Conservation (phyloP, 2,113 vertebrate species). For the Trematomus loennbergii region DNA sequence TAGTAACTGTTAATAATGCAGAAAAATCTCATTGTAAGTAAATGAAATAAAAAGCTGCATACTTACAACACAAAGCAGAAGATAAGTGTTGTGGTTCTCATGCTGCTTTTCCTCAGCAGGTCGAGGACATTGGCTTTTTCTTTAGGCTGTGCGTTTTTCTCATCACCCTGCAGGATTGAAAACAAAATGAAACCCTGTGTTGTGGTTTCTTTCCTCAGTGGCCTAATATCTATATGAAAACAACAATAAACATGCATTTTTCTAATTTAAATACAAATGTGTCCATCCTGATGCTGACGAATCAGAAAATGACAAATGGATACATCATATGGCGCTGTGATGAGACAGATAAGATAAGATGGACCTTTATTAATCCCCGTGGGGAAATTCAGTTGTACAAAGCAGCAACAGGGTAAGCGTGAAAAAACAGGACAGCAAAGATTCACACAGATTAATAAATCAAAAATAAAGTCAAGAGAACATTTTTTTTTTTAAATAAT, state of each 20-base stretch:
- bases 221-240: neutral
- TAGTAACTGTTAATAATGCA: neutral
- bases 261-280: neutral
- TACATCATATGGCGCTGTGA: too few species aligned
- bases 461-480: too few species aligned
- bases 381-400: too few species aligned
- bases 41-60: neutral
- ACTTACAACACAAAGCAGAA: slow-evolving; percentile 89
- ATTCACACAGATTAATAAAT: too few species aligned
- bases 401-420: too few species aligned
- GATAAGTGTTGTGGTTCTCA: slow-evolving; percentile 85
- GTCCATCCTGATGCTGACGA: neutral
- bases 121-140: slow-evolving; percentile 79
- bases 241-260: neutral
- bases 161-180: slow-evolving; percentile 46
- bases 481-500: too few species aligned
- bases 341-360: too few species aligned
- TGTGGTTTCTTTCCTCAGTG: neutral
- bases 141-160: neutral
- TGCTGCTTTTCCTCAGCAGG: slow-evolving; percentile 83
- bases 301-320: too few species aligned
- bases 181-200: neutral
- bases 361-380: too few species aligned
- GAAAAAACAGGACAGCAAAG: too few species aligned
- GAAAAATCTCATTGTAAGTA: neutral